Evolutionary conservation across 2,113 vertebrate species (phyloP), one percentile per base, ranked within the genome.

Genomic region (Melanerpes formicivorus): DNA sequence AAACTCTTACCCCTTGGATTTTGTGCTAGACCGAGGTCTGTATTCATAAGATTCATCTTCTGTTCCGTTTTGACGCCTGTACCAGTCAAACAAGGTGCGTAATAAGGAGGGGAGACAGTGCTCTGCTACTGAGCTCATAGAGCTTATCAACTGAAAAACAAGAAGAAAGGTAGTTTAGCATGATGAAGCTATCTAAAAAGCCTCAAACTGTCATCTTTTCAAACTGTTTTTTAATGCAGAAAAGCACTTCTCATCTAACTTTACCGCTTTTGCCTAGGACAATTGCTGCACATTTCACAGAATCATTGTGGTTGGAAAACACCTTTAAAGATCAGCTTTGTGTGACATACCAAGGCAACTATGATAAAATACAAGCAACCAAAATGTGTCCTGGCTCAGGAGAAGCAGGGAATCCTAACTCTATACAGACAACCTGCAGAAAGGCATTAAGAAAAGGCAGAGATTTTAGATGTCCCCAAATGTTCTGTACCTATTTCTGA

Each of bases 41-140:
- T 99, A 99, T 87, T 99, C 99, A 0, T 99, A 99, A 18, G 99
- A 99, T 95, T 99, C 99, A 89, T 99, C 99, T 95, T 99, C 99
- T 29, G 99, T 97, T 97, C 99, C 99, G 62, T 99, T 99, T 94
- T 99, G 99, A 84, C 99, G 98, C 94, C 98, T 98, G 98, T 99
- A 99, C 99, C 99, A 99, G 98, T 99, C 99, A 96, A 99, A 99
- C 98, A 99, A 98, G 96, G 99, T 99, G 98, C 99, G 99, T 91
- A 99, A 97, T 95, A 99, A 98, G 95, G 99, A 99, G 96, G 99
- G 99, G 98, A 99, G 99, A 98, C 99, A 99, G 98, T 99, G 99
- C 98, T 99, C 99, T 97, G 99, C 99, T 98, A 99, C 98, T 74
- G 99, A 99, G 99, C 99, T 99, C 99, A 99, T 99, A 97, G 99